Conservation (phyloP, 1,140 invertebrate species). For the Glossosoma conforme region DNA sequence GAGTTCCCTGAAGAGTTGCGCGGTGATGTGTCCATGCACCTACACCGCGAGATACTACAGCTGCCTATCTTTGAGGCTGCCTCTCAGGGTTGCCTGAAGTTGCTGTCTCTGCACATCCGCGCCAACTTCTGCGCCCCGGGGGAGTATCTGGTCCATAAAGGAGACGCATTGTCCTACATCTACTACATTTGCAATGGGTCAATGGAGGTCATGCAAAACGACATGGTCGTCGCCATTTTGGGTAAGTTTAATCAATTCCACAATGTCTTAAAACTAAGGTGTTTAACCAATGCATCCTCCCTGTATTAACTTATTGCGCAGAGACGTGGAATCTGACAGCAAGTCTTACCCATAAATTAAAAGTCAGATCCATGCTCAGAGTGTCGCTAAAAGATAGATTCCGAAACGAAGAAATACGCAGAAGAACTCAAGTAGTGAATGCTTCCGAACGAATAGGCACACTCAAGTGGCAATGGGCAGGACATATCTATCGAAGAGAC, state of each 20-base stretch:
- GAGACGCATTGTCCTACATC: conserved; percentile 92
- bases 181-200: conserved; percentile 97
- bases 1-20: conserved; percentile 94
- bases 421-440: too few relatives aligned
- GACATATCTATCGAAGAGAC: too few relatives aligned
- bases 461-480: too few relatives aligned
- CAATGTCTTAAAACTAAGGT: too few relatives aligned
- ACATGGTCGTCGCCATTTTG: conserved; percentile 96
- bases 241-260: conserved; percentile 56
- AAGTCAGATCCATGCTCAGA: too few relatives aligned
- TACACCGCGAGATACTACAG: conserved; percentile 90
- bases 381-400: too few relatives aligned
- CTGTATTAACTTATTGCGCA: too few relatives aligned
- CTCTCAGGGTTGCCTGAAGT: conserved; percentile 86
- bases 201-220: conserved; percentile 97
- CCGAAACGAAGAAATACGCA: too few relatives aligned
- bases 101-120: conserved; percentile 84
- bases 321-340: too few relatives aligned
- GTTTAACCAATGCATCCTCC: too few relatives aligned
- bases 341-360: too few relatives aligned
- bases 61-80: conserved; percentile 91
- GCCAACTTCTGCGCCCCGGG: conserved; percentile 94
- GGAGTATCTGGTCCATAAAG: conserved; percentile 94
- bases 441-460: too few relatives aligned
- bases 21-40: conserved; percentile 92